A percentile compares a stretch with the other conserved stretches of the same genome.
Evolutionary conservation across 2,888 invertebrate genomes (phyloP).

Genomic region (Napeogenes sylphis): DNA sequence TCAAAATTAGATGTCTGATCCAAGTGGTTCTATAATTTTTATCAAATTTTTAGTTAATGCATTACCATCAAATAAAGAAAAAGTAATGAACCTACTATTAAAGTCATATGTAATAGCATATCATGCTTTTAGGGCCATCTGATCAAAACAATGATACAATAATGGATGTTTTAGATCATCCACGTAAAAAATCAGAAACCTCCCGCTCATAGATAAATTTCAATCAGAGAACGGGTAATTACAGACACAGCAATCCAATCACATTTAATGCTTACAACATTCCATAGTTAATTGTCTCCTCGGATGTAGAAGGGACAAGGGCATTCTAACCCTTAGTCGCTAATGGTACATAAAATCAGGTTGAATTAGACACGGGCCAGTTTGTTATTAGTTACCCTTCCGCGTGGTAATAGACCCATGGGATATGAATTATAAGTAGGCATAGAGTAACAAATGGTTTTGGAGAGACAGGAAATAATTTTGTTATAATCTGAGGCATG

Average conservation of each 20-base stretch:
- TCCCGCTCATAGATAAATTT: slow-evolving; percentile 36
- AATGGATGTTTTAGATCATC: slow-evolving; percentile 20
- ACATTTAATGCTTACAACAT: slow-evolving; percentile 46
- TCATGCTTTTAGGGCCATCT: neutral
- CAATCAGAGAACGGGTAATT: slow-evolving; percentile 47
- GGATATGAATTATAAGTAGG: slow-evolving; percentile 40
- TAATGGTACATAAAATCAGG: slow-evolving; percentile 46
- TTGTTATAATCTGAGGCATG: slow-evolving; percentile 14
- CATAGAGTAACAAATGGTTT: slow-evolving; percentile 25
- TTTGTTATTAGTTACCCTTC: slow-evolving; percentile 47
- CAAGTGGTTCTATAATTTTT: no score
- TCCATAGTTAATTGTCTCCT: slow-evolving; percentile 44
- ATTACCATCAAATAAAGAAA: no score
- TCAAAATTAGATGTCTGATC: slow-evolving; percentile 17
- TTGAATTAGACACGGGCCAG: slow-evolving; percentile 46
- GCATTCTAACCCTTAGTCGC: slow-evolving; percentile 34
- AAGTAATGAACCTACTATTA: neutral
- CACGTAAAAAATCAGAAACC: slow-evolving; percentile 26
- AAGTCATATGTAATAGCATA: neutral
- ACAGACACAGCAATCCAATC: slow-evolving; percentile 38
- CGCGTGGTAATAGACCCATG: slow-evolving; percentile 41
- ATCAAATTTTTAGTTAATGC: no score
- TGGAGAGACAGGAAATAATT: slow-evolving; percentile 1
- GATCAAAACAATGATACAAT: slow-evolving; percentile 14
- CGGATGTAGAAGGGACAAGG: slow-evolving; percentile 30